Conservation (phyloP, 2,888 invertebrate species). For the Hanleya hanleyi region DNA sequence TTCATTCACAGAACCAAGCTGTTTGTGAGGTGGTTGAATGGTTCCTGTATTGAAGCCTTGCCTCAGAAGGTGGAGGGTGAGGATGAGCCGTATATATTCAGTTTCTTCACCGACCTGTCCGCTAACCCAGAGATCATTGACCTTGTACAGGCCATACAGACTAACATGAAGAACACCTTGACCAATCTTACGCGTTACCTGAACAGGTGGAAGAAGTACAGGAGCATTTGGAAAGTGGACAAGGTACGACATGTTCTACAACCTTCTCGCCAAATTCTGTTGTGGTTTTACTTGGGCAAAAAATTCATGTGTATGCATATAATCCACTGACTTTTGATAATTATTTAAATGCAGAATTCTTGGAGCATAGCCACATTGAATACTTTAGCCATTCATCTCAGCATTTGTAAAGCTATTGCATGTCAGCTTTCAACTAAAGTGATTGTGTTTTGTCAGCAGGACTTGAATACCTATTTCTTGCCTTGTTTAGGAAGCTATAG, state of each 20-base stretch:
- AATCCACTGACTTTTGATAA: too few relatives aligned
- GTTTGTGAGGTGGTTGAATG: slow-evolving; percentile 90
- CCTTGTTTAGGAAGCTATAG: slow-evolving; percentile 76
- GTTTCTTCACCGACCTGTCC: slow-evolving; percentile 86
- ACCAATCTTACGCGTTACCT: slow-evolving; percentile 80
- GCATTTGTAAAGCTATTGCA: too few relatives aligned
- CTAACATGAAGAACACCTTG: slow-evolving; percentile 80
- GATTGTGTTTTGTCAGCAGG: too few relatives aligned
- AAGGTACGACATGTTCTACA: slow-evolving; percentile 71
- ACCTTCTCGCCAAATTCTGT: too few relatives aligned
- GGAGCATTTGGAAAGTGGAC: slow-evolving; percentile 71
- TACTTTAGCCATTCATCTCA: too few relatives aligned
- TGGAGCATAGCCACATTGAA: too few relatives aligned
- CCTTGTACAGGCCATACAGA: slow-evolving; percentile 80
- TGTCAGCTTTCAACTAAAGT: too few relatives aligned
- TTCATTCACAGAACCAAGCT: slow-evolving; percentile 80
- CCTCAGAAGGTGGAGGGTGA: slow-evolving; percentile 79
- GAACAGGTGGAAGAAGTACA: slow-evolving; percentile 75
- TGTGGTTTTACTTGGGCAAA: too few relatives aligned
- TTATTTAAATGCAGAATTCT: too few relatives aligned
- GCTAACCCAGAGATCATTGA: slow-evolving; percentile 83
- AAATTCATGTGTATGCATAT: too few relatives aligned
- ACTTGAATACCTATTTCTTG: not conserved
- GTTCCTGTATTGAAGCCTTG: slow-evolving; percentile 84
- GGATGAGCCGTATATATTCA: slow-evolving; percentile 80